Percentiles rank a stretch among this genome's conserved stretches.
Evolutionary conservation across 2,113 vertebrate species (phyloP).

Genomic region (Phalacrocorax carbo): DNA sequence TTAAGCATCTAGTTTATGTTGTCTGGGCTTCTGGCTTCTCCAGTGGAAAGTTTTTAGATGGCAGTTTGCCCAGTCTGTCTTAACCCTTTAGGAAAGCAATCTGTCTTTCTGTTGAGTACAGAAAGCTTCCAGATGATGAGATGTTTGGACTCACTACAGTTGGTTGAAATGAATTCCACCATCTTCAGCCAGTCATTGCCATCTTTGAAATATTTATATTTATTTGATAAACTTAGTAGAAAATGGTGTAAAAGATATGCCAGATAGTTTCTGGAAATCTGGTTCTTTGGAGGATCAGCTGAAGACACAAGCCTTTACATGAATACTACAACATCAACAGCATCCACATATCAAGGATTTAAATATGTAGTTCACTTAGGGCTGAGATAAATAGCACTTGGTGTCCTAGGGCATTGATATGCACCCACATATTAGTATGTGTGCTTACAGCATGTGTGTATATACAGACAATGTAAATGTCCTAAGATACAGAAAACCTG

Average conservation of each 20-base stretch:
- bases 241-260: background rate
- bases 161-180: background rate
- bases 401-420: background rate
- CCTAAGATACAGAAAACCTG: background rate
- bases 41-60: slow-evolving; percentile 6
- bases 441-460: fast-evolving
- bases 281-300: background rate
- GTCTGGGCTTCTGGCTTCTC: background rate
- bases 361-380: background rate
- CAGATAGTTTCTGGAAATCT: background rate
- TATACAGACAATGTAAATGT: background rate
- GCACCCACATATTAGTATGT: background rate
- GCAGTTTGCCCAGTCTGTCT: slow-evolving; percentile 13
- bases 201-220: background rate
- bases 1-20: background rate
- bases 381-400: background rate
- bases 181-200: background rate
- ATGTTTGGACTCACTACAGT: background rate
- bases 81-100: slow-evolving; percentile 46
- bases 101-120: background rate
- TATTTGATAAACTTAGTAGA: background rate
- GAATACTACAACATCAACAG: background rate
- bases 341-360: background rate
- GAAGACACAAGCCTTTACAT: background rate
- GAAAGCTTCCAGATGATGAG: background rate